A percentile compares a stretch with the other conserved stretches of the same genome.
These are phyloP conservation scores for Acropora tenuis DNA, from an alignment of 64 coral and sea anemone genomes.

Conservation along the genomic window DNA sequence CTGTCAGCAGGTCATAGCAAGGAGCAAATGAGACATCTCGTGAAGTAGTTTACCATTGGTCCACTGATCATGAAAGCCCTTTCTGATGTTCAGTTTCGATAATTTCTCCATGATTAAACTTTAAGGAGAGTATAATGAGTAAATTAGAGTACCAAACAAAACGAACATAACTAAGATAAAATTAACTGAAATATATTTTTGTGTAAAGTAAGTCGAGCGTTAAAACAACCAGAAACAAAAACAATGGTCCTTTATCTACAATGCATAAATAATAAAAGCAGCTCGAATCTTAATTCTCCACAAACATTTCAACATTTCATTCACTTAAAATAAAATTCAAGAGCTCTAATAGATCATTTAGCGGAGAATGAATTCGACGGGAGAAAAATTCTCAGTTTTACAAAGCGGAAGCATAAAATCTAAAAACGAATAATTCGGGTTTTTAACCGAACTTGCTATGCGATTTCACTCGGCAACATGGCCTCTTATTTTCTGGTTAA, in stretches of 20 bases:
- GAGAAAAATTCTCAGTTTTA: background rate
- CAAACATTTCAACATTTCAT: background rate
- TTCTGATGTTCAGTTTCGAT: too few relatives aligned
- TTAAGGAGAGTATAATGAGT: too few relatives aligned
- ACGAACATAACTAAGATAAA: background rate
- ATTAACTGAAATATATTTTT: background rate
- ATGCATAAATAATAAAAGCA: slow-evolving; percentile 23
- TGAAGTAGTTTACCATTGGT: too few relatives aligned
- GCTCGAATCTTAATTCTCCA: background rate
- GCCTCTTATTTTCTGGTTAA: background rate
- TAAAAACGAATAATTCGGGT: background rate
- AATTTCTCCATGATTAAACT: too few relatives aligned
- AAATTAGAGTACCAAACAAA: too few relatives aligned
- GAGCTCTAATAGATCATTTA: background rate
- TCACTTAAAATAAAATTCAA: background rate
- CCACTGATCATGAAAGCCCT: too few relatives aligned
- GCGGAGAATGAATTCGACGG: background rate
- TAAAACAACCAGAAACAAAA: background rate
- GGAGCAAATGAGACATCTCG: too few relatives aligned
- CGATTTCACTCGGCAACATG: background rate
- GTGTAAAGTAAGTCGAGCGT: slow-evolving; percentile 8
- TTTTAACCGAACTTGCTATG: background rate
- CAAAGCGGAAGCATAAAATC: too few relatives aligned
- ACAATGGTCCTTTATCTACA: background rate
- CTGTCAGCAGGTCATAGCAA: too few relatives aligned